Evolutionary conservation across 2,888 invertebrate species (phyloP), one percentile per base, ranked within the genome.

Genomic region (Nemoura dubitans): DNA sequence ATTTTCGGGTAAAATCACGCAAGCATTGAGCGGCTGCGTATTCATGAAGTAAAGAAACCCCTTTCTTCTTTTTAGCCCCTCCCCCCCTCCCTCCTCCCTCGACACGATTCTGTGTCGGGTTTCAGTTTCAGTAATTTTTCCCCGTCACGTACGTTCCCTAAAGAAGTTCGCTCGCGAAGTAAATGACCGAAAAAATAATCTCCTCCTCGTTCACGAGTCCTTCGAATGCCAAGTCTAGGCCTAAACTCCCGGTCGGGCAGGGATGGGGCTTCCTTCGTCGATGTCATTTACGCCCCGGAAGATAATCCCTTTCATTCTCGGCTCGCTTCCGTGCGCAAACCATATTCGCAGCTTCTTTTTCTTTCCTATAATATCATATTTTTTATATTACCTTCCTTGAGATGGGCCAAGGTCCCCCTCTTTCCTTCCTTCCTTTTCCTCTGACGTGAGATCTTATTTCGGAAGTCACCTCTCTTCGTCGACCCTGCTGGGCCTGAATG

Each of bases 1-100:
- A 36, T 36, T 36, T 36, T 36, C 3, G 14, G 16, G 59, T 21
- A 21, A 10, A 59, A 59, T 59, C 59, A 59, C 59, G 59, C 59
- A 59, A 59, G 14, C 59, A 21, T 59, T 59, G 16, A 59, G 21
- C 59, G 59, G 21, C 78, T 10, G 14, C 26, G 27, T 78, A 78
- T 78, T 28, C 26, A 36, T 36, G 36, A 36, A 36, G n/a, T n/a
- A n/a, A n/a, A n/a, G n/a, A n/a, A n/a, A n/a, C n/a, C n/a, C n/a
- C n/a, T n/a, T n/a, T n/a, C n/a, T n/a, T n/a, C n/a, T n/a, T n/a
- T n/a, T n/a, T n/a, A n/a, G 78, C 78, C 78, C 29, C 78, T 16
- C 26, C 78, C 78, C 78, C 78, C 78, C 78, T 1, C 78, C 78
- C 77, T 25, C 78, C 78, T 1, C 78, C 78, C 78, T 25, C n/a